These are phyloP conservation scores for Lasioglossum lativentre DNA, from an alignment of 2,888 invertebrate species.

Conservation along the genomic window DNA sequence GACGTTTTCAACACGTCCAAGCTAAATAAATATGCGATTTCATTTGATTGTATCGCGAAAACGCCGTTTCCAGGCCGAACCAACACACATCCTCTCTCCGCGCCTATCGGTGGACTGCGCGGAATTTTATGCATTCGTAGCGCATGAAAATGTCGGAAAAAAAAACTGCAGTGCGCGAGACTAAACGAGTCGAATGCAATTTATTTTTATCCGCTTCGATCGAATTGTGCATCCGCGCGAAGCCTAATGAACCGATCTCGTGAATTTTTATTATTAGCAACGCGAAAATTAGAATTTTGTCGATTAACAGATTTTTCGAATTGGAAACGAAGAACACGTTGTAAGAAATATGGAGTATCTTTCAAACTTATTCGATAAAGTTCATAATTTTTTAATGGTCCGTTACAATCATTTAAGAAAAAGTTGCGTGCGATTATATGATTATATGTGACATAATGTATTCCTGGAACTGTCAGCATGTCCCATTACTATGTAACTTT, in stretches of 20 bases:
- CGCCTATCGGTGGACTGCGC: neutral
- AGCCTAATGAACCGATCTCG: neutral
- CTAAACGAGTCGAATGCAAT: neutral
- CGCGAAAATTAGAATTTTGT: neutral
- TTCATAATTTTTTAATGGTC: no score
- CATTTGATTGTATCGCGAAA: conserved; percentile 14
- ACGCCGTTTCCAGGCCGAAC: conserved; percentile 14
- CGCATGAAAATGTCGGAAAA: neutral
- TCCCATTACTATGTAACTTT: no score
- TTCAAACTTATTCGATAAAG: no score
- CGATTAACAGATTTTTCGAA: neutral
- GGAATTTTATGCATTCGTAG: neutral
- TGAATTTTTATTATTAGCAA: no score
- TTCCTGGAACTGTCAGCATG: no score
- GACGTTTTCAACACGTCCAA: conserved; percentile 45
- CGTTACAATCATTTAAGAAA: no score
- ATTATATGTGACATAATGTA: no score
- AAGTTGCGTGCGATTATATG: no score
- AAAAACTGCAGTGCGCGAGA: neutral
- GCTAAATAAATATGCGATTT: conserved; percentile 24
- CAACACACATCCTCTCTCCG: neutral
- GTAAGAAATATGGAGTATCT: no score
- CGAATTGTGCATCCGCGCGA: neutral
- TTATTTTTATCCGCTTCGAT: neutral
- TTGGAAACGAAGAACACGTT: neutral